Evolutionary conservation across 2,888 invertebrate species (phyloP), one percentile per base, ranked within the genome.

Genomic region (Chironomus tentans): DNA sequence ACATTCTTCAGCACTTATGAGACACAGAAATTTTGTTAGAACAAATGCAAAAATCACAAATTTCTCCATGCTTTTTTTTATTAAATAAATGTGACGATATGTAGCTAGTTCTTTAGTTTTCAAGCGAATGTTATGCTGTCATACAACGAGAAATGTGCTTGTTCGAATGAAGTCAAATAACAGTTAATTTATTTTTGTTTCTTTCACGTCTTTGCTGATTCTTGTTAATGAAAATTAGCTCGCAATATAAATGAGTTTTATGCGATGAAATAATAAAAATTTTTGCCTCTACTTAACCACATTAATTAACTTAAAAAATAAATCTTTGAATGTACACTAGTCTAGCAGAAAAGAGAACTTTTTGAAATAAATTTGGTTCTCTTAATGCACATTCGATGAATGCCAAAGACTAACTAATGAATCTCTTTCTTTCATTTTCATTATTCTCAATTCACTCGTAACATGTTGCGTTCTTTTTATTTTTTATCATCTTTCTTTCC

Each of bases 121-220:
- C 18, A 56, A 15, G 18, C 56, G n/a, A 56, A 56, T 56, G 56
- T 56, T 15, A 56, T 56, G 56, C 56, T 56, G 56, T 56, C 65
- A 65, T 24, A 65, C 12, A 65, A 12, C 65, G 22, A 65, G 65
- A 65, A 24, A 24, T 22, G 21, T 13, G 10, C 22, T 38, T 38
- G 38, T 38, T 65, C 12, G 62, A 72, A 72, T 50, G 72, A 72
- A 61, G 65, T 21, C 74, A 74, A 65, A 65, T 74, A 74, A 74
- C 74, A 68, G 74, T 72, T 68, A 74, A 68, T 22, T 68, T 68
- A 68, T 38, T 68, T 72, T 47, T 74, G 21, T 74, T 22, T 68
- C 47, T 74, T 38, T 24, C n/a, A 65, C 65, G 13, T 56, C 56
- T 56, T 56, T 56, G 56, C 18, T 56, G 56, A 56, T 56, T 56